phyloP scores from a whole-genome alignment of 2,113 vertebrate genomes.

The Pseudorasbora parva region DNA sequence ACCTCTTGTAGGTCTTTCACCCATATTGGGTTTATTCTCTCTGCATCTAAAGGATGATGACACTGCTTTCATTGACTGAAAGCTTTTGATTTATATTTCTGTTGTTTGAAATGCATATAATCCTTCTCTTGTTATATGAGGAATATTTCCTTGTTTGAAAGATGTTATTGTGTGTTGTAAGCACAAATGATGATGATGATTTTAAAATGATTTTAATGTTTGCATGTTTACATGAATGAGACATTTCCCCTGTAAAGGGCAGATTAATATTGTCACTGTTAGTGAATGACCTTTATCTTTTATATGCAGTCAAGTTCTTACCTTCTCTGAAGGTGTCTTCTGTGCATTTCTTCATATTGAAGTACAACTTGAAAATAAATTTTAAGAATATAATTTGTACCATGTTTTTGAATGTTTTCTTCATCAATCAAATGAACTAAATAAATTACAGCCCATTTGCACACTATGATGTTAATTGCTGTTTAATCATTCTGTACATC shows the following conservation, averaged over 20 bases:
- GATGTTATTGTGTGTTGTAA: not conserved
- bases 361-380: not conserved
- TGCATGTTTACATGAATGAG: constrained; percentile 9
- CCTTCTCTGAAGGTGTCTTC: not conserved
- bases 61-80: constrained; percentile 16
- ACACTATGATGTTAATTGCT: not conserved
- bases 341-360: constrained; percentile 51
- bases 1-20: not conserved
- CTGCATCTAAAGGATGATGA: not conserved
- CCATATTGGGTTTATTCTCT: constrained; percentile 17
- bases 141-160: constrained; percentile 17
- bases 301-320: constrained; percentile 24
- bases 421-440: not conserved
- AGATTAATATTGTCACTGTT: not conserved
- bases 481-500: no score
- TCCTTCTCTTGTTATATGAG: constrained; percentile 16
- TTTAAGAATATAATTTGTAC: not conserved
- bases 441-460: not conserved
- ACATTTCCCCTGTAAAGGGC: constrained; percentile 20
- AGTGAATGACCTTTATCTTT: not conserved
- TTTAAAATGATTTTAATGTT: constrained; percentile 21
- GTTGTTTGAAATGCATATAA: not conserved
- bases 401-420: not conserved
- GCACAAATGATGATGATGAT: not conserved
- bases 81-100: constrained; percentile 2